These are phyloP conservation scores for Aphaenogaster floridana DNA, from an alignment of 1,140 invertebrate genomes.

Conservation along the genomic window DNA sequence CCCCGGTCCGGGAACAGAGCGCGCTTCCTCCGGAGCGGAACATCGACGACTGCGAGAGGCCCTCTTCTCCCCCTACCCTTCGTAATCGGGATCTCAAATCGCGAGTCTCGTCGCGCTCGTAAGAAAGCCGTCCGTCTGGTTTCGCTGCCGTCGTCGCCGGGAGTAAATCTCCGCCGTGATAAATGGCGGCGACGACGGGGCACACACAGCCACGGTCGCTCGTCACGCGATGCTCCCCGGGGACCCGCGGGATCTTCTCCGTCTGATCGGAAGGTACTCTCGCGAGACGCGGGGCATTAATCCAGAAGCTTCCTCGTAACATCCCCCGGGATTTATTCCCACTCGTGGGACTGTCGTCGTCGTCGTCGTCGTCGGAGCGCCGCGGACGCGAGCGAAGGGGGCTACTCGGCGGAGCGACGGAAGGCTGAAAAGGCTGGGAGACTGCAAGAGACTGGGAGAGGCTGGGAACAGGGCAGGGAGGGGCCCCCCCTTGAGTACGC, in stretches of 20 bases:
- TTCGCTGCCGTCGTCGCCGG: conserved; percentile 1
- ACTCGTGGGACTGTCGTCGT: conserved; percentile 10
- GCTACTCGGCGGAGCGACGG: conserved; percentile 36
- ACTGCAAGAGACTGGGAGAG: conserved; percentile 29
- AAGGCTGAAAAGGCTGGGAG: conserved; percentile 32
- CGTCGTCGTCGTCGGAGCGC: conserved; percentile 41
- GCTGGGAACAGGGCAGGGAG: conserved; percentile 48
- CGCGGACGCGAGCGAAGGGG: conserved; percentile 43
- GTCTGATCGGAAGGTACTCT: conserved; percentile 34
- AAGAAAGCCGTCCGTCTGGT: conserved; percentile 26
- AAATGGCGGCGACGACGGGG: conserved; percentile 26
- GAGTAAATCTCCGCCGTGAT: conserved; percentile 47
- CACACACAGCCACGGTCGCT: conserved; percentile 2
- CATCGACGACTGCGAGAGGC: not conserved
- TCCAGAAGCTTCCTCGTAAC: conserved; percentile 69
- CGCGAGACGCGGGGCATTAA: conserved; percentile 46
- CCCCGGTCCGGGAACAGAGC: not conserved
- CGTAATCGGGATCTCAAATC: conserved; percentile 28
- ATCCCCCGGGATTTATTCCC: conserved; percentile 63
- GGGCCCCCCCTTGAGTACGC: conserved; percentile 56
- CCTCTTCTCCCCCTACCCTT: too few relatives aligned
- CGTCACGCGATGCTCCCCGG: conserved; percentile 7
- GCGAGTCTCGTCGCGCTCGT: not conserved
- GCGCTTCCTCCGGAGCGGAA: not conserved
- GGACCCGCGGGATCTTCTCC: conserved; percentile 6